Evolutionary conservation across 2,797 vertebrate species (phyloP), one percentile per base, ranked within the genome.

Genomic region (Diplodus puntazzo): DNA sequence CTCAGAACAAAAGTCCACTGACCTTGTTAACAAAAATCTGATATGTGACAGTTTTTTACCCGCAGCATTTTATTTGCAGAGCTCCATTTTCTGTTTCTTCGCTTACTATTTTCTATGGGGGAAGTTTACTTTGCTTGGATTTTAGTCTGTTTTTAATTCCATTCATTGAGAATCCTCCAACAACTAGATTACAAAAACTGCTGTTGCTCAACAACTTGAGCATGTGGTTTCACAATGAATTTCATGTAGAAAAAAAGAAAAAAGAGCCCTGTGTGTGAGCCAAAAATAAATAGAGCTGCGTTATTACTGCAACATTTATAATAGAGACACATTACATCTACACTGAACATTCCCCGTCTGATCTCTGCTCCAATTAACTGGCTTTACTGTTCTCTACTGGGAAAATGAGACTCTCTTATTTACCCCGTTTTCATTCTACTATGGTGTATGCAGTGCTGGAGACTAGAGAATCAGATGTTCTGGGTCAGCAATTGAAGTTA

Each of bases 291-390:
- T 4, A 64, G 14, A 66, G 66, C 49, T 16, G 30, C 59, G 5
- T 60, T 62, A 53, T 69, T 75, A 80, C n/a, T 57, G 50, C 5
- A 72, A n/a, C 52, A 64, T 80, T 66, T 58, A 64, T 71, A 42
- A 71, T 59, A 0, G 9, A 12, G 49, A 83, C 67, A 46, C 67
- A 74, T 76, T 45, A 60, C 45, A 3, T 60, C 42, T 13, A 34
- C 61, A 60, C 4, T 16, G 45, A 60, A 75, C 11, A 80, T 25
- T 16, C 48, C 14, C 30, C 13, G 39, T 71, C 77, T 75, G 58
- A 74, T 82, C 71, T 61, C 60, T 60, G 46, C 11, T 81, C 64
- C 77, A 70, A 79, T 82, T 59, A 77, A n/a, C 39, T 21, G 34
- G 34, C 49, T 57, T 67, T 30, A 65, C 34, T 57, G 14, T 30